Evolutionary conservation across 2,113 vertebrate genomes (phyloP).

Genomic region (Datnioides undecimradiatus): DNA sequence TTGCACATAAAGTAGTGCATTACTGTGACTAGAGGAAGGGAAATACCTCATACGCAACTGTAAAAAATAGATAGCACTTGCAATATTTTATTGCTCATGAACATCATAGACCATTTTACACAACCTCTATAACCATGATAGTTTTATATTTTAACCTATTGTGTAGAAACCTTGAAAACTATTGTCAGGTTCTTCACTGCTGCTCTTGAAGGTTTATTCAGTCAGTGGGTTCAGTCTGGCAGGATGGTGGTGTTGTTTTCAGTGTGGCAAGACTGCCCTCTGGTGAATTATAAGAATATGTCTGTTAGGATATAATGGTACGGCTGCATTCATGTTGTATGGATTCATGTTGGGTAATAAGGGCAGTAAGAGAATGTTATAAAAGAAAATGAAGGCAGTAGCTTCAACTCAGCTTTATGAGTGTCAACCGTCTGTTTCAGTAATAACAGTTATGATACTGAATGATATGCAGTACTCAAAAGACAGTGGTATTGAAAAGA

Average conservation of each 20-base stretch:
- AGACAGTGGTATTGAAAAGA: not conserved
- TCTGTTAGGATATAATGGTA: not conserved
- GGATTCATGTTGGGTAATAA: not conserved
- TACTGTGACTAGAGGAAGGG: not conserved
- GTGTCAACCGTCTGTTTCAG: not conserved
- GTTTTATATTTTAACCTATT: not conserved
- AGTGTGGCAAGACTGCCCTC: slow-evolving; percentile 81
- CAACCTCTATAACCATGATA: not conserved
- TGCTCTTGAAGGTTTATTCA: slow-evolving; percentile 5
- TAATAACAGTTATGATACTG: not conserved
- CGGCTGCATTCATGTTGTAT: not conserved
- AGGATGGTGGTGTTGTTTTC: slow-evolving; percentile 24
- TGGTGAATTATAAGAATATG: slow-evolving; percentile 61
- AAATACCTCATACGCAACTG: not conserved
- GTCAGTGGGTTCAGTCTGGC: slow-evolving; percentile 9
- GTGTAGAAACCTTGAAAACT: not conserved
- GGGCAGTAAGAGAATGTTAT: not conserved
- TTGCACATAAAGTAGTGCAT: not conserved
- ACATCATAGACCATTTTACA: not conserved
- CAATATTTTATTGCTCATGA: not conserved
- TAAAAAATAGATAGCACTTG: not conserved
- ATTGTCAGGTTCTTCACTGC: not conserved
- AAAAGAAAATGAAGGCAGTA: not conserved
- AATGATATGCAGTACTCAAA: not conserved
- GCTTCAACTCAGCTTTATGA: not conserved